Evolutionary conservation across 2,797 vertebrate species (phyloP), one percentile per base, ranked within the genome.

Genomic region (Tokudaia muenninki): DNA sequence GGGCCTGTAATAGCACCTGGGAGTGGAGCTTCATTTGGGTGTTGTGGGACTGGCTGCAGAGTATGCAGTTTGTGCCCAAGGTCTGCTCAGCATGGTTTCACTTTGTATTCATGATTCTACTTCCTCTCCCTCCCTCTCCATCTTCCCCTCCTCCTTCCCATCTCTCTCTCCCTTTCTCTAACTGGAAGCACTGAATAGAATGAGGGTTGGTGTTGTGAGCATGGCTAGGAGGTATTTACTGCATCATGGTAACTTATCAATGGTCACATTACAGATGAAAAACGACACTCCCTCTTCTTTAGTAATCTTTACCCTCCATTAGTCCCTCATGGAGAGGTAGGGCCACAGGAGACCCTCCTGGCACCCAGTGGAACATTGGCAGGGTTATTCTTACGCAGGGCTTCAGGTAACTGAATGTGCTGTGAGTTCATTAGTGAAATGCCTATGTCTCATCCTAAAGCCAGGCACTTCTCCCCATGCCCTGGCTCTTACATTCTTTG

Each of bases 141-240:
- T 29, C 17, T 6, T n/a, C 44, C 24, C 22, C 7, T 52, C 34
- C 29, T 1, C 4, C 19, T 3, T 12, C 8, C 2, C 24, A 0
- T 16, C 19, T 55, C 6, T 4, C 21, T 19, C 47, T 10, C 22
- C 0, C 22, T 13, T 14, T 63, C 26, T 17, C 44, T 47, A 29
- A 26, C 22, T 84, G 29, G 21, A 14, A 37, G 52, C 31, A 70
- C 3, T 50, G 22, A 87, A 22, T 70, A 52, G 22, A 86, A 67
- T 24, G 19, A 50, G 29, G 17, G 44, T 67, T 86, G 41, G 19
- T 70, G 31, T 21, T 22, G 11, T 50, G 6, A 47, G 44, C 31
- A 24, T n/a, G 21, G 3, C 10, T 55, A 17, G 29, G 50, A 34
- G 50, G 8, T 79, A 52, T 34, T 52, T 79, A 52, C 78, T 4